These are phyloP conservation scores for Lepus townsendii DNA, from an alignment of 2,797 vertebrate genomes.

Conservation along the genomic window DNA sequence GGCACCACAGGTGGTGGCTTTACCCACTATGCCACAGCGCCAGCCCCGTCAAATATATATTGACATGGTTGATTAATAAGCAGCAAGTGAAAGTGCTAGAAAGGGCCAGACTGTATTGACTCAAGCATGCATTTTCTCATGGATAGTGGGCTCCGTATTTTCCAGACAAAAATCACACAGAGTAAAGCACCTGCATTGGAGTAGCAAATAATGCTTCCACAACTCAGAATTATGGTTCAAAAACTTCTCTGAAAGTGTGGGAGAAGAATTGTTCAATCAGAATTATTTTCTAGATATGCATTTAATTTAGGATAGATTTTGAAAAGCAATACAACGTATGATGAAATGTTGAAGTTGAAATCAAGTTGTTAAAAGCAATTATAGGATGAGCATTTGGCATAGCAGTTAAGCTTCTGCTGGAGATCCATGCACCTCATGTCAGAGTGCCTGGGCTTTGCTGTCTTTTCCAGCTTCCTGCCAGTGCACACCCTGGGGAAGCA, in stretches of 20 bases:
- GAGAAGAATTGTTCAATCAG: background rate
- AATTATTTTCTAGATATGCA: background rate
- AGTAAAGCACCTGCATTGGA: background rate
- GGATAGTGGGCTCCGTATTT: background rate
- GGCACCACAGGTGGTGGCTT: too few species aligned
- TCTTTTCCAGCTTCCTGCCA: too few species aligned
- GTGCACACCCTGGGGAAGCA: too few species aligned
- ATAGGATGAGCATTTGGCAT: too few species aligned
- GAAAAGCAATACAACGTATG: background rate
- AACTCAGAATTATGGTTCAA: background rate
- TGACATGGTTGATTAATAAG: background rate
- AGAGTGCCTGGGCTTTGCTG: too few species aligned
- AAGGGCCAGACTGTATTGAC: background rate
- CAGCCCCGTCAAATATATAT: background rate
- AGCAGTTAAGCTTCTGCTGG: too few species aligned
- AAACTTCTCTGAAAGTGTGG: background rate
- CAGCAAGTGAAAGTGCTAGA: background rate
- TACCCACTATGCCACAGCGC: too few species aligned
- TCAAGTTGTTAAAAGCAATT: background rate
- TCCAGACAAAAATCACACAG: background rate
- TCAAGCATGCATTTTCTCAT: background rate
- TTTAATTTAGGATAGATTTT: slow-evolving; percentile 32
- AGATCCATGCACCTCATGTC: too few species aligned
- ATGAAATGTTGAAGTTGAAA: slow-evolving; percentile 34
- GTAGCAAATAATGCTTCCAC: background rate